These are phyloP conservation scores for Tetraneura akinire DNA, from an alignment of 1,140 invertebrate genomes.

Conservation along the genomic window DNA sequence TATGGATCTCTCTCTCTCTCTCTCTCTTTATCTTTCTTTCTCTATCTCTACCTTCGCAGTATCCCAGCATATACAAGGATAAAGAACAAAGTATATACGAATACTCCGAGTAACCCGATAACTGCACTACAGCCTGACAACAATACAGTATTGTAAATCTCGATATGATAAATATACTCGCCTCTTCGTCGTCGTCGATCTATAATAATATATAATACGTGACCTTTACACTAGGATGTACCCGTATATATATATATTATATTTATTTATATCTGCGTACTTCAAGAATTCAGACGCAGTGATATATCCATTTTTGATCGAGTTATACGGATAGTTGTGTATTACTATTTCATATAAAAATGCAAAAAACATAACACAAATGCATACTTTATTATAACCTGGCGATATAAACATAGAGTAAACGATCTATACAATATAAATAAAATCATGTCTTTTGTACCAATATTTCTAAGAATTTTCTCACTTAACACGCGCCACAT, in stretches of 20 bases:
- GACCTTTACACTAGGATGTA: conserved; percentile 32
- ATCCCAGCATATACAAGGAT: too few species aligned
- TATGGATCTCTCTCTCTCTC: neutral
- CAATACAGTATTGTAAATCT: conserved; percentile 50
- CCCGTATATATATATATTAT: neutral
- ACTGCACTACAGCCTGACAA: conserved; percentile 32
- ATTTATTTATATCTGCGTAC: neutral
- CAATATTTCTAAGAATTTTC: too few species aligned
- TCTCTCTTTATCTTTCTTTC: neutral
- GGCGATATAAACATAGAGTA: too few species aligned
- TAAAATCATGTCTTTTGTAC: too few species aligned
- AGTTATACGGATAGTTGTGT: neutral
- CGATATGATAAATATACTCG: conserved; percentile 37
- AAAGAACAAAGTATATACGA: conserved; percentile 12
- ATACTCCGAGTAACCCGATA: conserved; percentile 44
- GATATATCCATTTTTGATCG: conserved; percentile 26
- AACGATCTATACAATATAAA: too few species aligned
- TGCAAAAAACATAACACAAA: too few species aligned
- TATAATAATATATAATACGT: conserved; percentile 17
- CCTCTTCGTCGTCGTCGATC: neutral
- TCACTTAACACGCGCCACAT: too few species aligned
- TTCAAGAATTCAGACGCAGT: neutral
- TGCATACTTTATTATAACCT: too few species aligned
- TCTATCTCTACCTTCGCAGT: too few species aligned
- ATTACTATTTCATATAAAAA: too few species aligned